A percentile compares a stretch with the other conserved stretches of the same genome.
These are phyloP conservation scores for Grammomys surdaster DNA, from an alignment of 2,113 vertebrate species.

Conservation along the genomic window DNA sequence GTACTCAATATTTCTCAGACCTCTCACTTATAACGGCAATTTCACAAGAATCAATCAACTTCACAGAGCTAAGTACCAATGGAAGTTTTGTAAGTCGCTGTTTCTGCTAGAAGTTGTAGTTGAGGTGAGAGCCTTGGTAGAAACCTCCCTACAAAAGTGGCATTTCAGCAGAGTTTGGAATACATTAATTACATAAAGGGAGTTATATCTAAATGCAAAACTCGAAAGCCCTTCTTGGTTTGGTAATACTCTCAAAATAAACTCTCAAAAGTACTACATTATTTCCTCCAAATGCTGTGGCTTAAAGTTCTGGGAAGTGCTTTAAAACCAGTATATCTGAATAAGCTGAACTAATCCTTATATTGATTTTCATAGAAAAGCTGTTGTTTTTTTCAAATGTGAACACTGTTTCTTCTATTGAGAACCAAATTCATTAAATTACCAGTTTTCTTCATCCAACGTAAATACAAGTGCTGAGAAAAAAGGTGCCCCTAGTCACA, in stretches of 20 bases:
- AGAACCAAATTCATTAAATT: background rate
- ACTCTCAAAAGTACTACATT: background rate
- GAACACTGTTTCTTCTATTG: background rate
- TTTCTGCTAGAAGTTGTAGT: background rate
- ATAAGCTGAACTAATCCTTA: background rate
- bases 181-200: background rate
- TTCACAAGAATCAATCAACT: background rate
- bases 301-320: background rate
- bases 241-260: background rate
- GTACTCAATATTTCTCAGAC: background rate
- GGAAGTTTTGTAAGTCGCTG: background rate
- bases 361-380: constrained; percentile 18
- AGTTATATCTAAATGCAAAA: constrained; percentile 6
- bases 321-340: background rate
- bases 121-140: background rate
- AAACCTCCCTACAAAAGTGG: constrained; percentile 19
- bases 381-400: background rate
- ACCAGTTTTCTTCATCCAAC: background rate
- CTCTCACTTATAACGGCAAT: background rate
- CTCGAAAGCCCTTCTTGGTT: background rate
- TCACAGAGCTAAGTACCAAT: background rate
- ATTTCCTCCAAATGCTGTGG: background rate
- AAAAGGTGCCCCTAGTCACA: background rate
- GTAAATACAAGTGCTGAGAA: background rate
- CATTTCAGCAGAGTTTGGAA: constrained; percentile 48